phyloP scores from a whole-genome alignment of 2,888 invertebrate species.

The Notodonta dromedarius region DNA sequence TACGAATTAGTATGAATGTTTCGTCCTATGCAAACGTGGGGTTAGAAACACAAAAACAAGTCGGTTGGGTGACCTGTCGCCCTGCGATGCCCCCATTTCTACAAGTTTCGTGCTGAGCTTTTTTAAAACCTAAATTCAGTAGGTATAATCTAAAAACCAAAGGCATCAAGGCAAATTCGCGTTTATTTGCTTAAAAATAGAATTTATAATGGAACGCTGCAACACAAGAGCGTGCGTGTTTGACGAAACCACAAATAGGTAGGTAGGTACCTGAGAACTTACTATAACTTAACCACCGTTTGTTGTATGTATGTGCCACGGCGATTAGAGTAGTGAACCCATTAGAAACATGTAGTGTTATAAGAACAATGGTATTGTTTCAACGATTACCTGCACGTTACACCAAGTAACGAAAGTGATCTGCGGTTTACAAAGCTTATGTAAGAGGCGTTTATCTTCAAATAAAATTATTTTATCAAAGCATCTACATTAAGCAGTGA shows the following conservation, averaged over 20 bases:
- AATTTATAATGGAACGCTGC: not conserved
- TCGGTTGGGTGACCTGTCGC: conserved; percentile 3
- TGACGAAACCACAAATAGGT: not conserved
- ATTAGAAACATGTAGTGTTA: conserved; percentile 15
- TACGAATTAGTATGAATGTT: no score
- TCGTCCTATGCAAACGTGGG: no score
- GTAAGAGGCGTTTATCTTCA: conserved; percentile 23
- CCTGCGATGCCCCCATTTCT: not conserved
- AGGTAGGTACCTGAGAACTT: not conserved
- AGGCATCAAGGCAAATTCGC: not conserved
- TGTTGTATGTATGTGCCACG: not conserved
- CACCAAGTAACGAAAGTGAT: conserved; percentile 45
- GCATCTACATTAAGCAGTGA: conserved; percentile 28
- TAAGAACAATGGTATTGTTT: conserved; percentile 38
- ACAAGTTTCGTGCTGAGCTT: not conserved
- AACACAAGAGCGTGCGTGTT: not conserved
- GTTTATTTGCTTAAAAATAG: not conserved
- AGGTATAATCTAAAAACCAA: not conserved
- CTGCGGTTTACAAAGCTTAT: conserved; percentile 30
- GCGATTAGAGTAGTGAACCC: not conserved
- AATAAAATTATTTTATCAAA: conserved; percentile 20
- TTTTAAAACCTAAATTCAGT: no score
- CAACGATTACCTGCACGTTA: conserved; percentile 22
- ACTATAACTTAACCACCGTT: not conserved
- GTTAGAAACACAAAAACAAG: not conserved